Percentiles rank a stretch among this genome's conserved stretches.
These are phyloP conservation scores for Neotoxoptera formosana DNA, from an alignment of 1,140 invertebrate species.

Conservation along the genomic window DNA sequence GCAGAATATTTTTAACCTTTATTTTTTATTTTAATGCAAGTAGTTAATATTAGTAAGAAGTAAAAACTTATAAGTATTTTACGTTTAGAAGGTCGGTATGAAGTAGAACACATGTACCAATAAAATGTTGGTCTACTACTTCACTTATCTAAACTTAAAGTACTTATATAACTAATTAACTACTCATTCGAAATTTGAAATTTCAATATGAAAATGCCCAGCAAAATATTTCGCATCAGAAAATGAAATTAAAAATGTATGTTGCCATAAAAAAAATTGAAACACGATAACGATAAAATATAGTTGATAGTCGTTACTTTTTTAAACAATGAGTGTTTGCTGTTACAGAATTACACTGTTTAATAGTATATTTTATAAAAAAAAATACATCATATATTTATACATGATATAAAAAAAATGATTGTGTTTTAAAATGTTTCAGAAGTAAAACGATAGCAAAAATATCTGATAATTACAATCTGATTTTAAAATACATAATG, in stretches of 20 bases:
- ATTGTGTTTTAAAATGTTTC: neutral
- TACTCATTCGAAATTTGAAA: neutral
- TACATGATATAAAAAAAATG: neutral
- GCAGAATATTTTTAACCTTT: neutral
- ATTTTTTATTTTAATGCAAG: neutral
- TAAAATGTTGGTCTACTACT: neutral
- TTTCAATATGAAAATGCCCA: neutral
- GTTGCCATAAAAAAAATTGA: neutral
- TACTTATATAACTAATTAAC: neutral
- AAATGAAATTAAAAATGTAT: neutral
- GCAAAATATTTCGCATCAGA: neutral
- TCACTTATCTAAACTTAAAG: neutral
- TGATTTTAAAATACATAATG: slow-evolving; percentile 9
- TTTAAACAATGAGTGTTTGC: neutral
- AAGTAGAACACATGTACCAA: too few species aligned
- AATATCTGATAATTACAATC: neutral
- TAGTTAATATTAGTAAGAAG: neutral
- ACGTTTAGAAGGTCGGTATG: too few species aligned
- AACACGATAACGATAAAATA: neutral
- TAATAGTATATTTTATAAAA: neutral
- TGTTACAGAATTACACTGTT: neutral
- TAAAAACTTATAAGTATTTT: neutral
- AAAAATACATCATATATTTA: neutral
- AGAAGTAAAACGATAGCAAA: neutral
- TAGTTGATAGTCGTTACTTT: neutral